These are phyloP conservation scores for Paracentrotus lividus DNA, from an alignment of 53 echinoderm and acorn worm species.

Conservation along the genomic window DNA sequence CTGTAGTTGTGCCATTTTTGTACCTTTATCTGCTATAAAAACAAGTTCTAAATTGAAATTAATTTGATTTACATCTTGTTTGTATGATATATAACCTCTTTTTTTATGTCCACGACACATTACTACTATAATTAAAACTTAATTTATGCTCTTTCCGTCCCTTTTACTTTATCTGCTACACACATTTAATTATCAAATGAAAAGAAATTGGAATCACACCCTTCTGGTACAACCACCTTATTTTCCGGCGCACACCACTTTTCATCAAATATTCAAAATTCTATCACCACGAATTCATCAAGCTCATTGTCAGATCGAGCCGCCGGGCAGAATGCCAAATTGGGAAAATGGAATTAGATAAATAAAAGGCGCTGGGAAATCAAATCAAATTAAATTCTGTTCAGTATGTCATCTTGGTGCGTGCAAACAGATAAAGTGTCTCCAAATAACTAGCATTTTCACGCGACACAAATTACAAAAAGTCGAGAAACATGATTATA, in stretches of 20 bases:
- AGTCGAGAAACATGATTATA: not conserved
- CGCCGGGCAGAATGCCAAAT: not conserved
- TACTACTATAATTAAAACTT: too few relatives aligned
- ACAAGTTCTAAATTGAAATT: too few relatives aligned
- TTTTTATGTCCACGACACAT: too few relatives aligned
- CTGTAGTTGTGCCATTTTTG: too few relatives aligned
- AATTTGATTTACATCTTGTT: too few relatives aligned
- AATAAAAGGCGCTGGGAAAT: not conserved
- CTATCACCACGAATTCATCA: not conserved
- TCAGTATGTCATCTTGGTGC: not conserved
- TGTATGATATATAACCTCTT: too few relatives aligned
- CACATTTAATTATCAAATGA: not conserved
- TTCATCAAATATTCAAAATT: not conserved
- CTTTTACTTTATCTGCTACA: too few relatives aligned
- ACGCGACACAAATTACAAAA: too few relatives aligned
- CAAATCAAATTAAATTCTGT: constrained; percentile 17
- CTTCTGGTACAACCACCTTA: not conserved
- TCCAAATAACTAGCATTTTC: not conserved
- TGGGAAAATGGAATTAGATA: not conserved
- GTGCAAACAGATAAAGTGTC: not conserved
- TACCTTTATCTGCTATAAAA: too few relatives aligned
- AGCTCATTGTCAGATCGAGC: not conserved
- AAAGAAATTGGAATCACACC: not conserved
- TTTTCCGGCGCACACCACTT: not conserved
- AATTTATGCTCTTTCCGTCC: too few relatives aligned